Base-by-base conservation (phyloP, 2,113 vertebrate species). In the Polypterus senegalus region DNA sequence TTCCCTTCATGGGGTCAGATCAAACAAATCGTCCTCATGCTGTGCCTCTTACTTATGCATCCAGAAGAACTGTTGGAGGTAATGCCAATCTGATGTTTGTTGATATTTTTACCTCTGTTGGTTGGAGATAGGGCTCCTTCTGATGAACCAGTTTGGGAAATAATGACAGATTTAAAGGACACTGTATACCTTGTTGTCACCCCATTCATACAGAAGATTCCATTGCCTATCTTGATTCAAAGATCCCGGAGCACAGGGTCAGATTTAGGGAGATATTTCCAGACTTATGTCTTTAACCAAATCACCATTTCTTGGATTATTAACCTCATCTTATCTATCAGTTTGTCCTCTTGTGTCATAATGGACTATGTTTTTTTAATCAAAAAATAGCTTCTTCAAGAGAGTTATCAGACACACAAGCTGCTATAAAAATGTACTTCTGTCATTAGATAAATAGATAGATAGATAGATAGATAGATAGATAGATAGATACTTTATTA, bases 361-460 rank as follows among this genome's bases (percentile, higher is more conserved):
- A 9, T 51, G 49, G 49, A 51, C 49, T 51, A 51, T 27, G 64
- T 44, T 44, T 8, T 68, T 62, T 9, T 48, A 68, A 54, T 65
- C 66, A 1, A 70, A 70, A 61, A 58, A 61, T 47, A 57, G 49
- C 59, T 67, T 72, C n/a, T 67, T 70, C 8, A 70, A 64, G 63
- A 55, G 53, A 47, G 5, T 59, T 2, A 51, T 73, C 47, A 54
- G 51, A 9, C 63, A 64, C 3, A 67, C 66, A 8, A 59, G 54
- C 1, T 64, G 54, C 57, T 67, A 67, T 52, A 47, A 6, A 43
- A 71, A 66, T 54, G 58, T 66, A 5, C 61, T 68, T 11, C 61
- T 63, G 8, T 71, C 61, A 27, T 27, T 27, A 27, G 27, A 27
- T 27, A 27, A 27, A 27, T 27, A 27, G 27, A 27, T 27, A 27